Base-by-base conservation (phyloP, 2,797 vertebrate species). In the Phalloptychus januarius region DNA sequence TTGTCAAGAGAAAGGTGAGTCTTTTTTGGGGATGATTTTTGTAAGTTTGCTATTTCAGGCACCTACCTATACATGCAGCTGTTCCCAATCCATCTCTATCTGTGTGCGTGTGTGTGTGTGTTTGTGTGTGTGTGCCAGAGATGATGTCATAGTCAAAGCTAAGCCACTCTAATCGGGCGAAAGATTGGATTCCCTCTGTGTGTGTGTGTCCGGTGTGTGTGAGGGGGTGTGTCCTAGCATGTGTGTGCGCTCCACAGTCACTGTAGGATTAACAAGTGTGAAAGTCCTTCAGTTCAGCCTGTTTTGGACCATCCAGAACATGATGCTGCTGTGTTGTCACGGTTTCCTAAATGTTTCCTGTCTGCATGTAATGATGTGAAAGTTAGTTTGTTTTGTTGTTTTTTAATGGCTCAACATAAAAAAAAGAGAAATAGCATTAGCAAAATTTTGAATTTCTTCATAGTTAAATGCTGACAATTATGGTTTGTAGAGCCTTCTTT, bases 1-100 rank as follows among this genome's bases (percentile, higher is more conserved):
- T 98, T 94, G 97, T 99, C 92, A 99, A 99, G 93, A 98, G 97
- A 87, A 97, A 97, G 97, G 98, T 99, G 96, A 97, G 97, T 72
- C 73, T 69, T 72, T 72, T 48, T 63, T 56, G 54, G 74, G 54
- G 33, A 71, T 36, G 76, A 3, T 77, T 23, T 61, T 42, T 44
- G 38, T 42, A 11, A 73, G 36, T 81, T 50, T 80, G 40, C 40
- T 56, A 50, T 75, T 79, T 78, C 63, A 63, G 58, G 46, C 78
- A 78, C 72, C 54, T 33, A 78, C 72, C 54, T 33, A 63, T 52
- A 79, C 65, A 15, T 45, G 45, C 36, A 23, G 74, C 36, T 79
- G 80, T 42, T 44, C 65, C 65, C 65, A 42, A 44, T 69, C 40
- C 65, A 23, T 42, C 65, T 44, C 23, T 44, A 76, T 75, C 33